Conservation (phyloP, 2,113 vertebrate genomes). For the Apaloderma vittatum region DNA sequence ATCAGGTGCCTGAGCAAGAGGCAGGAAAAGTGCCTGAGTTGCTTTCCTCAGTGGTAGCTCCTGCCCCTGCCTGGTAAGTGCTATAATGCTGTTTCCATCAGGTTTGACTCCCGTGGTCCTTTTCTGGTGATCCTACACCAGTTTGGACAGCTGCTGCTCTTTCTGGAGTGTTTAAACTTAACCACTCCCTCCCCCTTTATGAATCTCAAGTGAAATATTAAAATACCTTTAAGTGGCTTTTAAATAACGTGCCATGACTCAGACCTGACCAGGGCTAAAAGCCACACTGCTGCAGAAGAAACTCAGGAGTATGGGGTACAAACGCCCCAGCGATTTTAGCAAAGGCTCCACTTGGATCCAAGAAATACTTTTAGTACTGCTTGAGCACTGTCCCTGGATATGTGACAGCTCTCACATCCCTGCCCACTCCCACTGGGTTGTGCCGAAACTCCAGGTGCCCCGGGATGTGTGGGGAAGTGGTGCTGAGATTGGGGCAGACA, state of each 20-base stretch:
- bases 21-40: not conserved
- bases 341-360: not conserved
- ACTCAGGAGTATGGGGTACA: not conserved
- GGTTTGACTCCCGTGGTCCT: not conserved
- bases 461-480: not conserved
- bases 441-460: not conserved
- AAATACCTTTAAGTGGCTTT: not conserved
- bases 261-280: not conserved
- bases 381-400: not conserved
- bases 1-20: not conserved
- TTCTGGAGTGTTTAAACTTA: not conserved
- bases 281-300: not conserved
- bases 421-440: not conserved
- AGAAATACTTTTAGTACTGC: not conserved
- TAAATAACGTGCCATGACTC: not conserved
- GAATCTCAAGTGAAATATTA: not conserved
- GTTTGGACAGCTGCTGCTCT: not conserved
- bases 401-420: fast-evolving
- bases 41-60: not conserved
- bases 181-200: not conserved
- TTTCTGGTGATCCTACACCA: not conserved
- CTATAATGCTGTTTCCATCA: not conserved
- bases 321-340: not conserved
- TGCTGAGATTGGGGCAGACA: not conserved
- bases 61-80: not conserved